Evolutionary conservation across 2,797 vertebrate species (phyloP).

Genomic region (Sardinella longiceps): DNA sequence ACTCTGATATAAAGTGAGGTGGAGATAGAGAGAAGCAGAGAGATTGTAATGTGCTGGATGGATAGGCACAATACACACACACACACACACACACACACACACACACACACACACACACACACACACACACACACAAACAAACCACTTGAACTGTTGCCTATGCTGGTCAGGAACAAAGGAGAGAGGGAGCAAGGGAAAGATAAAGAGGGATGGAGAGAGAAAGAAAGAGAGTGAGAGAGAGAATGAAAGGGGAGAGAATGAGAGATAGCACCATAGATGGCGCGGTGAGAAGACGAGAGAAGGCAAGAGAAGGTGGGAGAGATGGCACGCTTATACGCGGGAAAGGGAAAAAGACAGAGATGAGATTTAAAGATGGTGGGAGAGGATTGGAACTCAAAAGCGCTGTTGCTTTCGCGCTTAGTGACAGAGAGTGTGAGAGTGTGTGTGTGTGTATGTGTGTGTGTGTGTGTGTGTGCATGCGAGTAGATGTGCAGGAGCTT

Average conservation of each 20-base stretch:
- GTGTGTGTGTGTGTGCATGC: slow-evolving; percentile 41
- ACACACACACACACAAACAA: slow-evolving; percentile 13
- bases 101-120: slow-evolving; percentile 20
- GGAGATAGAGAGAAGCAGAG: neutral
- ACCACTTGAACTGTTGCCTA: slow-evolving; percentile 21
- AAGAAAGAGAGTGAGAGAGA: slow-evolving; percentile 26
- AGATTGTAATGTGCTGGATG: neutral
- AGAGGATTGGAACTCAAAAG: slow-evolving; percentile 13
- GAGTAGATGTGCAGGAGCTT: slow-evolving; percentile 12
- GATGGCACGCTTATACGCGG: neutral
- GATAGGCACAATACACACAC: neutral
- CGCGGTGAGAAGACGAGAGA: neutral
- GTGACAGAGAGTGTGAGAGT: slow-evolving; percentile 26
- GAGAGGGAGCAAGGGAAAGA: neutral
- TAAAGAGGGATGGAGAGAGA: slow-evolving; percentile 26
- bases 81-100: neutral
- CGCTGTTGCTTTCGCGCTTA: slow-evolving; percentile 47
- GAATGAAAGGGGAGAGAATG: slow-evolving; percentile 21
- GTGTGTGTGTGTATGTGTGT: neutral
- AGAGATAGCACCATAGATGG: neutral
- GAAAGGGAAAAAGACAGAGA: slow-evolving; percentile 9
- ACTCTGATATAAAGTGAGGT: neutral
- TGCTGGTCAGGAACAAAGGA: slow-evolving; percentile 17
- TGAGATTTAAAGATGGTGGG: slow-evolving; percentile 43
- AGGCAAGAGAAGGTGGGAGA: neutral